Evolutionary conservation across 2,797 vertebrate species (phyloP), one percentile per base, ranked within the genome.

Genomic region (Eupleurogrammus muticus): DNA sequence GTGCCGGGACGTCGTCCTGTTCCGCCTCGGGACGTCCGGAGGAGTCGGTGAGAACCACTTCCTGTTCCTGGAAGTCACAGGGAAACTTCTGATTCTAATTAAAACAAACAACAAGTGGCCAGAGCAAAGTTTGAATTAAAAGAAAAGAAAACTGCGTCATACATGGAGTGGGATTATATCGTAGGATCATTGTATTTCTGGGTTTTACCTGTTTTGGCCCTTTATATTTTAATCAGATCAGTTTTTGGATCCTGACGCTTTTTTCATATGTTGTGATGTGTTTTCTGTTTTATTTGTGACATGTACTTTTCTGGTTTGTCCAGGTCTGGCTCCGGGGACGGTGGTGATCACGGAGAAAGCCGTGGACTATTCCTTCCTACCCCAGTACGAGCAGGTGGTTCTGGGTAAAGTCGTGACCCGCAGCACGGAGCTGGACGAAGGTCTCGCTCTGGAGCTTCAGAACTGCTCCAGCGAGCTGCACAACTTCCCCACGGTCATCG

Each of bases 11-110:
- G 93, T 97, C 34, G 90, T 95, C 2, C 88, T 96, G 40, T 95
- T 95, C 76, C 92, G 93, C 77, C 94, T 96, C 0, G 95, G 97
- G 16, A 97, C 96, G 9, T 99, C 96, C 1, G 95, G 96, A 24
- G 95, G 96, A 87, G 91, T 96, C 9, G 97, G 95, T 97, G 78
- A 82, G 86, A 63, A 13, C 13, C 7, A 28, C 11, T 10, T 1
- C 59, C 51, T 3, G 3, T 55, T 62, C n/a, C n/a, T 42, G 21
- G 4, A 24, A 47, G 19, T 11, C 11, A 35, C 12, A 42, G 1
- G n/a, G n/a, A n/a, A n/a, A n/a, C n/a, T n/a, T n/a, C n/a, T n/a
- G n/a, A n/a, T n/a, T n/a, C n/a, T n/a, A n/a, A n/a, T n/a, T n/a
- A n/a, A n/a, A n/a, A n/a, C n/a, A n/a, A n/a, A n/a, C n/a, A n/a